phyloP scores from a whole-genome alignment of 2,888 invertebrate species.

The Lapara coniferarum region DNA sequence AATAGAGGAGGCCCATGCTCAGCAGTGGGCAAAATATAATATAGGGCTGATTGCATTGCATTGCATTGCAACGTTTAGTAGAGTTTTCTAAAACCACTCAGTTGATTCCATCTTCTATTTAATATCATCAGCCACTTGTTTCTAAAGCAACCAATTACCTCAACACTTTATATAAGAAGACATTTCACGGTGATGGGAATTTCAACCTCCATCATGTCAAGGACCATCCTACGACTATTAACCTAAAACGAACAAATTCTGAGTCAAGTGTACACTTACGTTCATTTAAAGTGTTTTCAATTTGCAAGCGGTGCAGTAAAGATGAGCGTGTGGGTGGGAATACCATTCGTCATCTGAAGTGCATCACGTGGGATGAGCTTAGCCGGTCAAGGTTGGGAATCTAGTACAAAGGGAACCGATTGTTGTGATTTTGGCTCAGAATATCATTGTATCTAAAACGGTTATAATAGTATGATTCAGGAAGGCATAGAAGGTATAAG shows the following conservation, averaged over 20 bases:
- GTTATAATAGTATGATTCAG: no score
- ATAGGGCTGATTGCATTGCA: no score
- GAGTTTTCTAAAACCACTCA: no score
- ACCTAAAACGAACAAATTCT: constrained; percentile 24
- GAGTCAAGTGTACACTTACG: constrained; percentile 38
- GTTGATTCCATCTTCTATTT: no score
- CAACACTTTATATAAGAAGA: no score
- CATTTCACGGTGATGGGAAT: background rate
- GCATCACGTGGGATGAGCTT: constrained; percentile 38
- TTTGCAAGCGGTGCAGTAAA: constrained; percentile 47
- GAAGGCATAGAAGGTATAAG: no score
- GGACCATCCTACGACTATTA: constrained; percentile 22
- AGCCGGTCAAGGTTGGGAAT: constrained; percentile 53
- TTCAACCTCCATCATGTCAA: constrained; percentile 17
- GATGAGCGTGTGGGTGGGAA: constrained; percentile 52
- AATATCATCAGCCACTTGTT: no score
- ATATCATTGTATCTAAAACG: background rate
- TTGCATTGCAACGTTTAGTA: no score
- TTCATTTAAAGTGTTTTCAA: constrained; percentile 46
- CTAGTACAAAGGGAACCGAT: constrained; percentile 27
- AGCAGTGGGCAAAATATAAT: no score
- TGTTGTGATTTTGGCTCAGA: background rate
- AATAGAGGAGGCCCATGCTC: no score
- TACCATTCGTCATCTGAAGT: constrained; percentile 43
- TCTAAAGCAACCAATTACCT: background rate